Percentiles rank a stretch among this genome's conserved stretches.
Evolutionary conservation across 2,888 invertebrate species (phyloP).

Genomic region (Ichneumoninae sp.): DNA sequence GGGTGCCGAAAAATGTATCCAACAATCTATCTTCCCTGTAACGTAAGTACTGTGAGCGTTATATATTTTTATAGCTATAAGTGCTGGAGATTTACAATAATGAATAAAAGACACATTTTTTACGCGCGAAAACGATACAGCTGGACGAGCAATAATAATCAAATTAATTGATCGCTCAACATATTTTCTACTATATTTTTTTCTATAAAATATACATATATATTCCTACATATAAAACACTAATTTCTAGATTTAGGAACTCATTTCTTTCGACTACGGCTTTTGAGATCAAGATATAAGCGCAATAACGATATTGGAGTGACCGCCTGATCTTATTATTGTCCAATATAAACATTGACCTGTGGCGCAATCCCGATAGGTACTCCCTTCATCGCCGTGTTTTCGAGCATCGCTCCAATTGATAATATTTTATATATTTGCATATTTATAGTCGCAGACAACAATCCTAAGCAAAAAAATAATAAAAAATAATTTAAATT

Average conservation of each 20-base stretch:
- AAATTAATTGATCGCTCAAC: not conserved
- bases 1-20: not conserved
- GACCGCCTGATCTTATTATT: not conserved
- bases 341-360: slow-evolving; percentile 15
- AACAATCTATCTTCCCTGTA: no score
- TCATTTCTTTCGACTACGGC: not conserved
- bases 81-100: not conserved
- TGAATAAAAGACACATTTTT: not conserved
- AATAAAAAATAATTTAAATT: not conserved
- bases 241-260: not conserved
- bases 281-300: not conserved
- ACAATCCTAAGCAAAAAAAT: not conserved
- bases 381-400: not conserved
- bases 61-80: not conserved
- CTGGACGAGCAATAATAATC: not conserved
- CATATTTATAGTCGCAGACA: not conserved
- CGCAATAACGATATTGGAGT: not conserved
- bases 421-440: not conserved
- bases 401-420: not conserved
- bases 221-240: no score
- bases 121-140: not conserved
- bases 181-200: no score
- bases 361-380: slow-evolving; percentile 15
- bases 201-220: no score
- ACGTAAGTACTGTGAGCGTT: no score